Evolutionary conservation across 2,113 vertebrate genomes (phyloP), one percentile per base, ranked within the genome.

Genomic region (Pituophis catenifer): DNA sequence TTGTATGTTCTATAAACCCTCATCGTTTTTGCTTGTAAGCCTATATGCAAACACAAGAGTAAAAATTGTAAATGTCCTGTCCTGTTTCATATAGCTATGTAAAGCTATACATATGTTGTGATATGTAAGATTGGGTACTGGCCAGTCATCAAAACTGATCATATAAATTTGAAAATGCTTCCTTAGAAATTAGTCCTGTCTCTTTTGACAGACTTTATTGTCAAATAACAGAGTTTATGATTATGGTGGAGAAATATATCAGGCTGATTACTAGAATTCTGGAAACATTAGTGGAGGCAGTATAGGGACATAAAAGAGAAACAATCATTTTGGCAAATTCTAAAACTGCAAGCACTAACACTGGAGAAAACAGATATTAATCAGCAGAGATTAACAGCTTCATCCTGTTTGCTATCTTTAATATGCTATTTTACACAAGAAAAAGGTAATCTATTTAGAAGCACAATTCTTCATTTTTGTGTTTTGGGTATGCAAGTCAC

Each of bases 401-500:
- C 62, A 91, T 93, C 90, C 96, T 96, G 95, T 94, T 95, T 94
- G 93, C 62, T 17, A 19, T 89, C 88, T 90, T 90, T 94, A 87
- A 54, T 94, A 58, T 48, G 12, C 53, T 91, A 53, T 90, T 94
- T 93, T 92, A 91, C 3, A 93, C 86, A 53, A 2, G 91, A 89
- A 95, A 96, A 96, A 89, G 65, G 91, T 85, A 52, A 44, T 10
- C 38, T 81, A 24, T 23, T 24, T 86, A n/a, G 12, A 59, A 81
- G 26, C 52, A 91, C 29, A 58, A 44, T 92, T 93, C 95, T 95
- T 24, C 50, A 88, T 59, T 96, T 96, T 94, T 93, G 90, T 88
- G 92, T 93, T 97, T 96, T 89, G 93, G 94, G 96, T 87, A 95
- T 97, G 96, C 93, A 38, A 94, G 75, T 91, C 91, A 91, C 65